A percentile compares a stretch with the other conserved stretches of the same genome.
Conservation (phyloP, 2,113 vertebrate species). For the Todiramphus chloris region DNA sequence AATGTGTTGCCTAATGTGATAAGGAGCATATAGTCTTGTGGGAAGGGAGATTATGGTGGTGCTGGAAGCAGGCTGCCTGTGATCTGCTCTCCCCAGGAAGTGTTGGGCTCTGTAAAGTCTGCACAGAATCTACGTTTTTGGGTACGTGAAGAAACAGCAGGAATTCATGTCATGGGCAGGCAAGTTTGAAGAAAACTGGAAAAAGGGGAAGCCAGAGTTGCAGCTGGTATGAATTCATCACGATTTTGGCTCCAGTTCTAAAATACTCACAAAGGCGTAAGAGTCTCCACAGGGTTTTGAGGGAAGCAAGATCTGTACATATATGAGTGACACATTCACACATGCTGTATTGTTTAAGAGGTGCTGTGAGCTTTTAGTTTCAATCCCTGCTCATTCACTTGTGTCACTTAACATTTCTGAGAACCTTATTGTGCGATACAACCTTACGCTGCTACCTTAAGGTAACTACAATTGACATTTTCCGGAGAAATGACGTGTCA, state of each 20-base stretch:
- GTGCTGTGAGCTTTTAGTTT: neutral
- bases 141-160: neutral
- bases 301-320: slow-evolving; percentile 16
- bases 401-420: neutral
- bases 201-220: neutral
- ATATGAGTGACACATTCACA: neutral
- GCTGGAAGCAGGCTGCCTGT: neutral
- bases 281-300: slow-evolving; percentile 37
- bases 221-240: slow-evolving; percentile 65
- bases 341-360: slow-evolving; percentile 44
- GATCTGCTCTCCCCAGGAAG: neutral
- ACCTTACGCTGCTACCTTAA: neutral
- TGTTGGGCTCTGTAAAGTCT: neutral
- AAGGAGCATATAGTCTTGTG: neutral
- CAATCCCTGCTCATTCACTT: neutral
- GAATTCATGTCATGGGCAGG: slow-evolving; percentile 11
- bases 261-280: slow-evolving; percentile 47
- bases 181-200: neutral
- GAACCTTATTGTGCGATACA: neutral
- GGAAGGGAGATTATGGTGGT: neutral
- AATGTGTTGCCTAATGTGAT: neutral
- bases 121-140: neutral
- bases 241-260: slow-evolving; percentile 25
- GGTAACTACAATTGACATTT: neutral
- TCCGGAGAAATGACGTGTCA: rapidly evolving